Evolutionary conservation across 2,888 invertebrate species (phyloP).

Genomic region (Meganola albula): DNA sequence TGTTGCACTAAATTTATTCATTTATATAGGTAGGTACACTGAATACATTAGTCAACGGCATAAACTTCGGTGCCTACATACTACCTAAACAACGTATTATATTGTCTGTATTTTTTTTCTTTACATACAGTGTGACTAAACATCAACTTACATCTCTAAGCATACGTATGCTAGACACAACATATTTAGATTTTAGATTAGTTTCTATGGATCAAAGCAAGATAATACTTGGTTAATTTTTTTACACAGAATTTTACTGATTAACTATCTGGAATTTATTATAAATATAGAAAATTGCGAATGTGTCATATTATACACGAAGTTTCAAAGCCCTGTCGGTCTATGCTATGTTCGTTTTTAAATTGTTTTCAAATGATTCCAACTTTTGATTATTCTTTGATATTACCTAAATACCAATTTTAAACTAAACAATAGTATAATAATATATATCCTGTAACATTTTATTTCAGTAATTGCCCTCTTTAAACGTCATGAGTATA

Average conservation of each 20-base stretch:
- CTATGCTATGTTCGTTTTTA: too few relatives aligned
- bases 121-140: conserved; percentile 62
- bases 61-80: conserved; percentile 74
- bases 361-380: too few relatives aligned
- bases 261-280: conserved; percentile 33
- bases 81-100: conserved; percentile 74
- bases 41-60: conserved; percentile 72
- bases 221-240: conserved; percentile 24
- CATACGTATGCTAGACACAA: conserved; percentile 30
- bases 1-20: conserved; percentile 67
- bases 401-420: too few relatives aligned
- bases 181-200: conserved; percentile 24
- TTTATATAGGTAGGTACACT: conserved; percentile 65
- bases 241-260: conserved; percentile 18
- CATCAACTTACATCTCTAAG: conserved; percentile 40
- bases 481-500: too few relatives aligned
- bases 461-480: too few relatives aligned
- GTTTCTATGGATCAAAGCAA: conserved; percentile 28
- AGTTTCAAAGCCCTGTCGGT: too few relatives aligned
- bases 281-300: conserved; percentile 55
- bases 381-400: too few relatives aligned
- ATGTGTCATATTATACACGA: conserved; percentile 30
- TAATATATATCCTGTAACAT: too few relatives aligned
- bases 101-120: conserved; percentile 68
- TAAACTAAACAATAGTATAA: too few relatives aligned